phyloP scores from a whole-genome alignment of 35 echinoderm and acorn worm genomes.

The Heliocidaris tuberculata region DNA sequence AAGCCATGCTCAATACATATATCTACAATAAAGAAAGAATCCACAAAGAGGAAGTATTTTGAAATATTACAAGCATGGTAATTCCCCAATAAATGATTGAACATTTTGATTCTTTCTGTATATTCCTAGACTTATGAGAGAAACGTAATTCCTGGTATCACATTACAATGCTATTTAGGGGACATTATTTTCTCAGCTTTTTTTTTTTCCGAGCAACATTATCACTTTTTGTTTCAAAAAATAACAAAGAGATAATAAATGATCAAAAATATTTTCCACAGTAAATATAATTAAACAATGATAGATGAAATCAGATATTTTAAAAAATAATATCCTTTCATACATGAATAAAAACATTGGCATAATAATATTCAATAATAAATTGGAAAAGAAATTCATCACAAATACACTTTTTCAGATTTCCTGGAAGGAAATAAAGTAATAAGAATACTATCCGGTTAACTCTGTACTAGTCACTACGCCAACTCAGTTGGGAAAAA shows the following conservation, averaged over 20 bases:
- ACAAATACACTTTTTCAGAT: not conserved
- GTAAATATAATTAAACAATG: not conserved
- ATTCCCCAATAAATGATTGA: no score
- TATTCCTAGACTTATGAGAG: no score
- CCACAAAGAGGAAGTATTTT: no score
- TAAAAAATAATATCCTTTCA: not conserved
- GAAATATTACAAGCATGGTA: no score
- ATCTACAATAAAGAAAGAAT: no score
- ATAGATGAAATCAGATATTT: not conserved
- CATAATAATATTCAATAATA: not conserved
- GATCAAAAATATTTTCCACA: not conserved
- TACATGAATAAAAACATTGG: not conserved
- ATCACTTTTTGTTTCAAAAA: not conserved
- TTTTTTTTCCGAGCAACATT: not conserved
- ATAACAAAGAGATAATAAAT: not conserved
- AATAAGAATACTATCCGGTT: not conserved
- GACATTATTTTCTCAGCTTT: no score
- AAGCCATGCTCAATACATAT: no score
- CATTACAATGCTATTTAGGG: no score
- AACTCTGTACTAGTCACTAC: not conserved
- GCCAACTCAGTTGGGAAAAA: slow-evolving; percentile 7
- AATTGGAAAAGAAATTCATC: not conserved
- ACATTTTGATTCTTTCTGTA: no score
- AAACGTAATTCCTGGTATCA: no score
- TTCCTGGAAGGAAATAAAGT: not conserved